Base-by-base conservation (phyloP, 1,140 invertebrate species). In the Cecropterus lyciades region DNA sequence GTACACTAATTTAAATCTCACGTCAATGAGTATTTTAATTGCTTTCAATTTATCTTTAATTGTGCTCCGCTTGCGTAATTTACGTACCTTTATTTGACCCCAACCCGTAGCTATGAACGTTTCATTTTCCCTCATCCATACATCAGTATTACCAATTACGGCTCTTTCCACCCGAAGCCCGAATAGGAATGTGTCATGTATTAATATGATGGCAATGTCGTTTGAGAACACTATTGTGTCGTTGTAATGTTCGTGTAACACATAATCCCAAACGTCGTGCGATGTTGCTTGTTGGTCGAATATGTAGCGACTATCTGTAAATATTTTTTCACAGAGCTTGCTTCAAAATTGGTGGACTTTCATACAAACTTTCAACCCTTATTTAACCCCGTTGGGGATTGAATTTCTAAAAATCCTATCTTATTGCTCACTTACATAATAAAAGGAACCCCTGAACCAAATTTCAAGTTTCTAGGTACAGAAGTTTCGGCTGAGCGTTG, bases 201-300 rank as follows among this genome's bases (percentile, higher is more conserved):
- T 77, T 16, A 84, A 62, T 43, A 84, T 65, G 1, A 81, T 33
- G 10, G 78, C 82, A 30, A 84, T 73, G 16, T 84, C 82, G 49
- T 84, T 79, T 0, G 80, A 69, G 33, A 75, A 81, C 15, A 60
- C 46, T 0, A 46, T 40, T 33, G 53, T 48, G 1, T 56, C 11
- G 13, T 70, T 73, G 17, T 81, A 84, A 2, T 70, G 7, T 42
- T 77, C 69, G 37, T 84, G 80, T 49, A 74, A 59, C 55, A 53
- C 65, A 43, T 72, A 78, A 49, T 77, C 65, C 80, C 78, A 84
- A 10, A 84, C 67, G 17, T 74, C 66, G 15, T 80, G 71, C 15
- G 33, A 60, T 6, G 33, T 53, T 4, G 70, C 69, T 6, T 53
- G 53, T 9, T 33, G 24, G 43, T 80, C 74, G 33, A 72, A 75